These are phyloP conservation scores for Gavia stellata DNA, from an alignment of 2,113 vertebrate genomes.

Conservation along the genomic window DNA sequence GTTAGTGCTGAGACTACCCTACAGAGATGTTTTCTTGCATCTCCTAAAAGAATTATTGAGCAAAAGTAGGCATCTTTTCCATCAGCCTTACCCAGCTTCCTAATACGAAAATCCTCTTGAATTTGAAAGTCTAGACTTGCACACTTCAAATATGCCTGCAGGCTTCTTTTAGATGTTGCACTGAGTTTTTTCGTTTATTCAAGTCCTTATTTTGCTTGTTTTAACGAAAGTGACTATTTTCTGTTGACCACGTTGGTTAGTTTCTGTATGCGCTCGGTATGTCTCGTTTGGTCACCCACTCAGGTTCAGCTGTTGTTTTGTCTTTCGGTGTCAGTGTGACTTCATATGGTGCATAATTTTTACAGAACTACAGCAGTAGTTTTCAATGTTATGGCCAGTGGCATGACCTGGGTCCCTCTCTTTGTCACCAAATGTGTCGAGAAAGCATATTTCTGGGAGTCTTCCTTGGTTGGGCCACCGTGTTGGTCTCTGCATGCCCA, in stretches of 20 bases:
- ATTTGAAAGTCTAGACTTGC: background rate
- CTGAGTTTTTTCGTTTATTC: background rate
- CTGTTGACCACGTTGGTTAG: background rate
- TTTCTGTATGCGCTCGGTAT: accelerated
- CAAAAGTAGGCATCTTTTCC: background rate
- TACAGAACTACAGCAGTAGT: accelerated
- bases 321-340: background rate
- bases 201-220: background rate
- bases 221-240: background rate
- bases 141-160: background rate
- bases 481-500: background rate
- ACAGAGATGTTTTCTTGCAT: background rate
- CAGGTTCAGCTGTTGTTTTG: background rate
- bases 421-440: background rate
- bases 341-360: background rate
- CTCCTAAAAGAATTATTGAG: background rate
- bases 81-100: background rate
- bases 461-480: background rate
- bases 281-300: background rate
- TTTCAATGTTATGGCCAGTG: background rate
- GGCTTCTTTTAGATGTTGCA: background rate
- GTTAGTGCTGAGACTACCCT: background rate
- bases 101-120: background rate
- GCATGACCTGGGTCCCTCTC: background rate
- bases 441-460: background rate